Conservation (phyloP, 2,888 invertebrate genomes). For the Cerceris rybyensis region DNA sequence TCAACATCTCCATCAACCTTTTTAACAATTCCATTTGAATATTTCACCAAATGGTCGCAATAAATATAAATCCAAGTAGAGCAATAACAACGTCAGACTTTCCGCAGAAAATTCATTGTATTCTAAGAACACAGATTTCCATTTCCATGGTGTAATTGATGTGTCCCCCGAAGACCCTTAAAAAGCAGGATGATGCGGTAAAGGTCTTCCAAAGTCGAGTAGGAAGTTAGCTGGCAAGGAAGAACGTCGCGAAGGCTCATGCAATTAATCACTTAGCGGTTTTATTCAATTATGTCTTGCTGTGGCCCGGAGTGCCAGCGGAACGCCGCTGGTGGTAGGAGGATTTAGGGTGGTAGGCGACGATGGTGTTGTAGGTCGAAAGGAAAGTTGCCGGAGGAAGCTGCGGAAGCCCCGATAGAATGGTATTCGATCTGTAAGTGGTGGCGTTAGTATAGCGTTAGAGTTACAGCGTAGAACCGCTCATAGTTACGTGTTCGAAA, state of each 20-base stretch:
- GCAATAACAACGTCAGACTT: too few species aligned
- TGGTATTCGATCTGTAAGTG: slow-evolving; percentile 54
- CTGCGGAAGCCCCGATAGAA: slow-evolving; percentile 39
- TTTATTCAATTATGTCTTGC: slow-evolving; percentile 76
- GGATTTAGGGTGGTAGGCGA: slow-evolving; percentile 39
- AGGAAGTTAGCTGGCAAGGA: slow-evolving; percentile 52
- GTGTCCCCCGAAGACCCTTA: not conserved
- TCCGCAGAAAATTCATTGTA: too few species aligned
- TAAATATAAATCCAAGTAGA: too few species aligned
- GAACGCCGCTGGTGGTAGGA: slow-evolving; percentile 38
- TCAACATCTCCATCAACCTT: too few species aligned
- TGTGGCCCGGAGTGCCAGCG: slow-evolving; percentile 54
- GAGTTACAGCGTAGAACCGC: slow-evolving; percentile 8
- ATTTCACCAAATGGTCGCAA: too few species aligned
- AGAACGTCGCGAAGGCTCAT: slow-evolving; percentile 54
- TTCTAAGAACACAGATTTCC: too few species aligned
- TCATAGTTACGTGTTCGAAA: slow-evolving; percentile 35
- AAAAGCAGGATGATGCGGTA: slow-evolving; percentile 32
- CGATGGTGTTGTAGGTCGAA: slow-evolving; percentile 29
- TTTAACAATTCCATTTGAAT: too few species aligned
- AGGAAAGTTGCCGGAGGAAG: slow-evolving; percentile 43
- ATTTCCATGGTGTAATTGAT: not conserved
- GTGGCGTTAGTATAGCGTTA: slow-evolving; percentile 11
- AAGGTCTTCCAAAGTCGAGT: slow-evolving; percentile 56
- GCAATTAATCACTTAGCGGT: slow-evolving; percentile 77